phyloP scores from a whole-genome alignment of 2,888 invertebrate species.

The Pterostichus niger region DNA sequence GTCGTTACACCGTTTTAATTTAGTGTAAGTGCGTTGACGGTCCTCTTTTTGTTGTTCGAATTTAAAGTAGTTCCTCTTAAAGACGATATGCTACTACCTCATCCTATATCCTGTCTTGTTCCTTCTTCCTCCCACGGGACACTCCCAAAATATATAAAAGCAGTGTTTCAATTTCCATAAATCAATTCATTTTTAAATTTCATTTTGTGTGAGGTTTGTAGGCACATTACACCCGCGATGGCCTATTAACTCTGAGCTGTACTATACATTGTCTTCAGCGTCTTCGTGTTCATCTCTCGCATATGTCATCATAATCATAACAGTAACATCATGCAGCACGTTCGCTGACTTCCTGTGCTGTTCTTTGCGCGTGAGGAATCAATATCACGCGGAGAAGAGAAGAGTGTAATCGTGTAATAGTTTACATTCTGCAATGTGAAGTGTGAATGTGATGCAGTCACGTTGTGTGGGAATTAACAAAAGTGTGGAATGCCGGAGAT shows the following conservation, averaged over 20 bases:
- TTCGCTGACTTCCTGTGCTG: no score
- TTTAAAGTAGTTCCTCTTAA: slow-evolving; percentile 34
- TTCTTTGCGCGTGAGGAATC: neutral
- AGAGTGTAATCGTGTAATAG: no score
- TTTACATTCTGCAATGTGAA: no score
- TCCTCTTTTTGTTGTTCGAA: slow-evolving; percentile 13
- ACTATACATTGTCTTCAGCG: no score
- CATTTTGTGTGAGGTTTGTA: neutral
- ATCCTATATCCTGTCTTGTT: neutral
- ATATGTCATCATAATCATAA: slow-evolving; percentile 10
- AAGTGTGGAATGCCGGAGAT: no score
- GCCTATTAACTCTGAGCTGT: no score
- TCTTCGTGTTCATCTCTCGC: neutral
- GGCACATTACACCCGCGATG: no score
- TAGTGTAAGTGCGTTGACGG: slow-evolving; percentile 43
- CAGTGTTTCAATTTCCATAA: slow-evolving; percentile 10
- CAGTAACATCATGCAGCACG: neutral
- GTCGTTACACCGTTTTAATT: slow-evolving; percentile 26
- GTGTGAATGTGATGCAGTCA: no score
- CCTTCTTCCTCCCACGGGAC: neutral
- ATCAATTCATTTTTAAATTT: slow-evolving; percentile 13
- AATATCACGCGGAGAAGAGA: neutral
- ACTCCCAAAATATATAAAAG: slow-evolving; percentile 1
- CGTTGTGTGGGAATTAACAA: no score
- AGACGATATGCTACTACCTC: slow-evolving; percentile 7